Evolutionary conservation across 2,113 vertebrate genomes (phyloP).

Genomic region (Oryzias curvinotus): DNA sequence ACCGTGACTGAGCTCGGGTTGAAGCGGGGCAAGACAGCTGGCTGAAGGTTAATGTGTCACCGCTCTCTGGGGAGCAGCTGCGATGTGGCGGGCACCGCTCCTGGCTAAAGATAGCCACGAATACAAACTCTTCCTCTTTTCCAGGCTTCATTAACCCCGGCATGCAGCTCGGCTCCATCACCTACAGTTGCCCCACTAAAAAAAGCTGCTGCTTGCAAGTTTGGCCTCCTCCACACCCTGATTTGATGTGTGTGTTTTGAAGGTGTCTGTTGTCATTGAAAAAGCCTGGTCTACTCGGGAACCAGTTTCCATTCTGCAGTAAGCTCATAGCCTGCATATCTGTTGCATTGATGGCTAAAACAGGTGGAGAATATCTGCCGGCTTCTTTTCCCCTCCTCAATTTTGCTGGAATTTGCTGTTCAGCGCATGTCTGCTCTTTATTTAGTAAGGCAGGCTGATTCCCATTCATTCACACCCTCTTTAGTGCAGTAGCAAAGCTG

Average conservation of each 20-base stretch:
- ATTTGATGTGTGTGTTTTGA: constrained; percentile 24
- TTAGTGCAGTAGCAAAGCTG: constrained; percentile 10
- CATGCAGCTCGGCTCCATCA: constrained; percentile 26
- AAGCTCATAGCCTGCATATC: constrained; percentile 35
- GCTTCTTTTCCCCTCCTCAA: constrained; percentile 15
- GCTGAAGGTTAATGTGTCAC: constrained; percentile 76
- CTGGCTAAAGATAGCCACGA: constrained; percentile 71
- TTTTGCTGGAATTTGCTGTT: constrained; percentile 36
- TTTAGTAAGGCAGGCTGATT: constrained; percentile 36
- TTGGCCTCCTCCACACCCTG: constrained; percentile 38
- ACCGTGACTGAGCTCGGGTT: constrained; percentile 38
- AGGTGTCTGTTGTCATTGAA: constrained; percentile 12
- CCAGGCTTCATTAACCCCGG: constrained; percentile 39
- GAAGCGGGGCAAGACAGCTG: constrained; percentile 62
- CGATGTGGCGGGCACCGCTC: constrained; percentile 60
- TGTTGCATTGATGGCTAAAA: constrained; percentile 42
- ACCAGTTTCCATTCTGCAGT: constrained; percentile 37
- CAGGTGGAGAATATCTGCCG: constrained; percentile 50
- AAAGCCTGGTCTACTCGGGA: neutral
- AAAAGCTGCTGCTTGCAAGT: constrained; percentile 46
- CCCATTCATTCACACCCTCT: neutral
- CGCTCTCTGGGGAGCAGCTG: constrained; percentile 67
- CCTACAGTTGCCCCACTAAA: constrained; percentile 29
- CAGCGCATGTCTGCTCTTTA: constrained; percentile 50
- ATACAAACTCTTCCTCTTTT: constrained; percentile 68